These are phyloP conservation scores for Chaetops frenatus DNA, from an alignment of 2,113 vertebrate species.

Conservation along the genomic window DNA sequence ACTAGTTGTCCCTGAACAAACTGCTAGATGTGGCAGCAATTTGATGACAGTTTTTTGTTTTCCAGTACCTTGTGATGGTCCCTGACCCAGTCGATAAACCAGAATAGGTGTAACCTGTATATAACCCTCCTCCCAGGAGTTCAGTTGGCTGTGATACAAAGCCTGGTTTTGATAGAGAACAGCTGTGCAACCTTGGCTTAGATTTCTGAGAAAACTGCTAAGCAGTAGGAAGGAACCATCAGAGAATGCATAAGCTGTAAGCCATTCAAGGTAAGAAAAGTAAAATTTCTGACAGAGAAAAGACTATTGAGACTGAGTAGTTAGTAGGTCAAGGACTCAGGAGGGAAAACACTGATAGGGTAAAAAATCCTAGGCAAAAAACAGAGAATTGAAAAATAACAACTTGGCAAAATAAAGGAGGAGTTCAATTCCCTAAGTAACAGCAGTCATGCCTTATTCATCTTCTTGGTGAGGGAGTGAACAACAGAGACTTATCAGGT, in stretches of 20 bases:
- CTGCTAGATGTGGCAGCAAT: not conserved
- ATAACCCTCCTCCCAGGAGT: not conserved
- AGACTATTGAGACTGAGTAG: not conserved
- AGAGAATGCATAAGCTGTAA: not conserved
- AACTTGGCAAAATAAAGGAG: not conserved
- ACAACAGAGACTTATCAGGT: not conserved
- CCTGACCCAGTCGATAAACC: not conserved
- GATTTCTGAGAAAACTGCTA: not conserved
- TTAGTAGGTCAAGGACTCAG: not conserved
- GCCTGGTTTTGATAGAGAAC: not conserved
- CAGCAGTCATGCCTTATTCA: not conserved
- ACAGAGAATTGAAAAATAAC: not conserved
- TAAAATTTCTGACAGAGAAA: not conserved
- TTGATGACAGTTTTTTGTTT: not conserved
- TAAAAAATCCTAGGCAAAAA: not conserved
- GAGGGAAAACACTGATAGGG: not conserved
- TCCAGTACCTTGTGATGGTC: not conserved
- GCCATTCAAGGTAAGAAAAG: not conserved
- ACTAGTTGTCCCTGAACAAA: not conserved
- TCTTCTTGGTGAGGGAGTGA: not conserved
- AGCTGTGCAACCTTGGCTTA: not conserved
- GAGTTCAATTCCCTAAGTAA: not conserved
- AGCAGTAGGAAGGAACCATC: not conserved
- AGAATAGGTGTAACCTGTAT: not conserved
- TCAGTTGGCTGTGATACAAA: not conserved